Base-by-base conservation (phyloP, 2,113 vertebrate genomes). In the Hirundichthys speculiger region DNA sequence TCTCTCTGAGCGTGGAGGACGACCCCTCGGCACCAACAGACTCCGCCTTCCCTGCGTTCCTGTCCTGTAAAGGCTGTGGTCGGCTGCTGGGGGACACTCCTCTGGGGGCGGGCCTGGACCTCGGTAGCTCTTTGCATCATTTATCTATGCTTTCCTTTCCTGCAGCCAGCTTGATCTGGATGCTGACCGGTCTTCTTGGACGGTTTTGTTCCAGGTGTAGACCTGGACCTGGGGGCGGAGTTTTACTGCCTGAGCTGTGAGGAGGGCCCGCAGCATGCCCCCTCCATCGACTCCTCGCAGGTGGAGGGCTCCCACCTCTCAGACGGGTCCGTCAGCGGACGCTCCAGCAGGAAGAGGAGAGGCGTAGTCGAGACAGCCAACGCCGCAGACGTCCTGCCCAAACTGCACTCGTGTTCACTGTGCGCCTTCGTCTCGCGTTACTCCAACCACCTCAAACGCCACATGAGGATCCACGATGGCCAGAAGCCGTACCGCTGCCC, bases 381-480 rank as follows among this genome's bases (percentile, higher is more conserved):
- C 0, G 16, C 11, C 0, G 39, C 1, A 0, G 62, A 54, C 22
- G 0, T 40, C 34, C 43, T 76, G 3, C 73, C 89, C 6, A 93
- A 94, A 15, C 86, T 95, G 49, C 95, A 93, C 92, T 90, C 94
- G 40, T 98, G 97, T 91, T 92, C 94, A 42, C 93, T 97, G 69
- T 98, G 97, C 86, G 72, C 93, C 86, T 98, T 98, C 84, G 91
- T 93, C 58, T 96, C 97, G 1, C 95, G 95, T 76, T 98, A 98
- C 91, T 96, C 96, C 83, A 98, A 96, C 92, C 97, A 99, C 73
- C 94, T 98, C 60, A 98, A 96, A 77, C 94, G 97, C 65, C 97
- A 99, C 92, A 97, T 97, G 96, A 94, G 95, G 90, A 97, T 93
- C 5, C 97, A 99, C 92, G 96, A 96, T 0, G 96, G 96, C 14